Evolutionary conservation across 35 echinoderm and acorn worm genomes (phyloP).

Genomic region (Heliocidaris erythrogramma): DNA sequence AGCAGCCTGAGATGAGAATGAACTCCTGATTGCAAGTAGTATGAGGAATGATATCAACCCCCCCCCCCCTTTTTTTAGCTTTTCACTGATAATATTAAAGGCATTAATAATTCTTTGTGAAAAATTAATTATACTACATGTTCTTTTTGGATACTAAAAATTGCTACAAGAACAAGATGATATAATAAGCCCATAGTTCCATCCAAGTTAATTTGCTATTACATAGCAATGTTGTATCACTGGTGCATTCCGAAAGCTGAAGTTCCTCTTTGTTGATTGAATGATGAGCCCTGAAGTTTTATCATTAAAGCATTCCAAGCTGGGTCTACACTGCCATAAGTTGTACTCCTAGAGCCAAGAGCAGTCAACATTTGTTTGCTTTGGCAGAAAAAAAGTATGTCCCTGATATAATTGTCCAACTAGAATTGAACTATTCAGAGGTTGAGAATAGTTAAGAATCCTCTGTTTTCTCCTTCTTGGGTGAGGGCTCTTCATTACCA

Average conservation of each 20-base stretch:
- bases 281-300: not conserved
- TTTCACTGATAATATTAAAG: too few species aligned
- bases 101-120: too few species aligned
- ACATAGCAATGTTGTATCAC: not conserved
- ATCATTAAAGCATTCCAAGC: not conserved
- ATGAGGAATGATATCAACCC: too few species aligned
- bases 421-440: not conserved
- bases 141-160: too few species aligned
- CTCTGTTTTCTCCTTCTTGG: slow-evolving; percentile 36
- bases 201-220: too few species aligned
- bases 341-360: not conserved
- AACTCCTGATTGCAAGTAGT: too few species aligned
- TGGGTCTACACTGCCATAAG: not conserved
- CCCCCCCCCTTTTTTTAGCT: too few species aligned
- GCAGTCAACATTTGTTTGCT: not conserved
- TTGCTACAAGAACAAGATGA: too few species aligned
- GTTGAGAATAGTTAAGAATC: not conserved
- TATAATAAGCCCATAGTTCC: too few species aligned
- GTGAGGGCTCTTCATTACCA: not conserved
- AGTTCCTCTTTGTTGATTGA: not conserved
- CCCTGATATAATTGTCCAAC: not conserved
- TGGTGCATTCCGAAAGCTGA: not conserved
- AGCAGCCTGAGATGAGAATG: too few species aligned
- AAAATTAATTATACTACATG: too few species aligned
- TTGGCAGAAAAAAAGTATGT: not conserved